Percentiles rank a stretch among this genome's conserved stretches.
These are phyloP conservation scores for Rotaria socialis DNA, from an alignment of 2,888 invertebrate species.

Conservation along the genomic window DNA sequence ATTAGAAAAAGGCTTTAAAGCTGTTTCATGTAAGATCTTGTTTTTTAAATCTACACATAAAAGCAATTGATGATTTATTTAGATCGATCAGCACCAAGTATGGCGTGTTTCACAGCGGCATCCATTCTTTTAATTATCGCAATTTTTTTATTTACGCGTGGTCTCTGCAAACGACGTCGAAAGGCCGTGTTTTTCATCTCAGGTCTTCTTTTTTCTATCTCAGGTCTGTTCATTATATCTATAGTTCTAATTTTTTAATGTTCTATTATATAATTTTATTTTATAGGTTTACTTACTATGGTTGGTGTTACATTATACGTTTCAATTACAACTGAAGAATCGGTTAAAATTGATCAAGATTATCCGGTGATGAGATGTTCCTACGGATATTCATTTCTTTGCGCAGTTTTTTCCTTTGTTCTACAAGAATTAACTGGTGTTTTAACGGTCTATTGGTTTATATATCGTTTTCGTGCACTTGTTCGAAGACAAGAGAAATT, in stretches of 20 bases:
- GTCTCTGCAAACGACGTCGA: slow-evolving; percentile 35
- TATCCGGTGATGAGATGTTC: slow-evolving; percentile 24
- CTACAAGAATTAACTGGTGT: slow-evolving; percentile 44
- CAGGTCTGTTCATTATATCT: background rate
- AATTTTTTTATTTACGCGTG: slow-evolving; percentile 21
- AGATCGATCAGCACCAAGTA: slow-evolving; percentile 35
- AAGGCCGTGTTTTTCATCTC: slow-evolving; percentile 34
- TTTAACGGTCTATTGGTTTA: slow-evolving; percentile 43
- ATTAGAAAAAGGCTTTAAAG: slow-evolving; percentile 30
- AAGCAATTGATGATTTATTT: background rate
- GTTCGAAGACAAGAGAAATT: slow-evolving; percentile 34
- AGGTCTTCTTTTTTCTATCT: slow-evolving; percentile 35
- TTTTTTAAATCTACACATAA: background rate
- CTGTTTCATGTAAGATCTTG: slow-evolving; percentile 16
- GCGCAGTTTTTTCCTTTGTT: slow-evolving; percentile 41
- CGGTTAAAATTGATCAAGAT: slow-evolving; percentile 36
- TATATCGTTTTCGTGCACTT: slow-evolving; percentile 36
- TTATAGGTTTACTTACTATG: slow-evolving; percentile 10
- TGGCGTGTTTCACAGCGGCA: slow-evolving; percentile 23
- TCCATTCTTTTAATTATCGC: background rate
- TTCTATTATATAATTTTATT: background rate
- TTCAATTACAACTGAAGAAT: slow-evolving; percentile 15
- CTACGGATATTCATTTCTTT: slow-evolving; percentile 44
- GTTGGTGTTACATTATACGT: slow-evolving; percentile 35
- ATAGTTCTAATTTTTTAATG: too few relatives aligned